These are phyloP conservation scores for Unio delphinus DNA, from an alignment of 2,888 invertebrate species.

Conservation along the genomic window DNA sequence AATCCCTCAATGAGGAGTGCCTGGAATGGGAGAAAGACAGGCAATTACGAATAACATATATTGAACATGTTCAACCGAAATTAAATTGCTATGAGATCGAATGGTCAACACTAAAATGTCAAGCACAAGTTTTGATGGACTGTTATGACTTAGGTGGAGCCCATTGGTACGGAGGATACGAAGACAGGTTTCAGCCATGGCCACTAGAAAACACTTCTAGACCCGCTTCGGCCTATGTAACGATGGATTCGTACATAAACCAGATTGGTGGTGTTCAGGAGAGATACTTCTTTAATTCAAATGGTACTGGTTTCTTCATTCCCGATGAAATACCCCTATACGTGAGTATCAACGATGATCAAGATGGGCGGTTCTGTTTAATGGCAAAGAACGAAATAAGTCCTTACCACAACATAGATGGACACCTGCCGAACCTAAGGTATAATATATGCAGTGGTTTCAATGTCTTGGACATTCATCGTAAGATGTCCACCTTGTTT, in stretches of 20 bases:
- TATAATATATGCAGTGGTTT: conserved; percentile 50
- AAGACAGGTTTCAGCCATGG: conserved; percentile 85
- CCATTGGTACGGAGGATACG: conserved; percentile 89
- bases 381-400: conserved; percentile 42
- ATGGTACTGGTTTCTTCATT: conserved; percentile 80
- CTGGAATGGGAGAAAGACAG: conserved; percentile 18
- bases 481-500: conserved; percentile 76
- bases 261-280: conserved; percentile 71
- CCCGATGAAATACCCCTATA: conserved; percentile 82
- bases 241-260: conserved; percentile 50
- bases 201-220: conserved; percentile 78
- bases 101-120: conserved; percentile 40
- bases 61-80: not conserved
- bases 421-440: conserved; percentile 32
- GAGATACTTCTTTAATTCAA: conserved; percentile 78
- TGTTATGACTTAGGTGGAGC: conserved; percentile 45
- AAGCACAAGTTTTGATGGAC: conserved; percentile 42
- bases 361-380: conserved; percentile 44
- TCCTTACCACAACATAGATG: conserved; percentile 46
- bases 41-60: conserved; percentile 11
- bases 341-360: conserved; percentile 81
- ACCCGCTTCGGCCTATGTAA: conserved; percentile 49
- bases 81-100: conserved; percentile 41
- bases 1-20: conserved; percentile 1
- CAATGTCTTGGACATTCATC: conserved; percentile 43